Evolutionary conservation across 2,888 invertebrate genomes (phyloP).

Genomic region (Euphydryas editha): DNA sequence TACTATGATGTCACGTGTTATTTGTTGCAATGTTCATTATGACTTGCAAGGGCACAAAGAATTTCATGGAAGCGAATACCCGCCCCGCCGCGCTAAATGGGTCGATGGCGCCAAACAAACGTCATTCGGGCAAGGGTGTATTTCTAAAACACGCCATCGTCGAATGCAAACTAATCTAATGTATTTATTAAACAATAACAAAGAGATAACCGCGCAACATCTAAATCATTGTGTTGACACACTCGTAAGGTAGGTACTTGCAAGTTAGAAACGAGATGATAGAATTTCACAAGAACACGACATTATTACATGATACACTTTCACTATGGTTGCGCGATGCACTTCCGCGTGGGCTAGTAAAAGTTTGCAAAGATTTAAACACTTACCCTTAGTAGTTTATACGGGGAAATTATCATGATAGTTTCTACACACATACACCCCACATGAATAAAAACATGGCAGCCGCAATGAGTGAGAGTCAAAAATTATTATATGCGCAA

Average conservation of each 20-base stretch:
- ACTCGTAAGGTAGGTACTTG: constrained; percentile 48
- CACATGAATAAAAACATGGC: constrained; percentile 92
- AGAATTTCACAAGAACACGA: constrained; percentile 81
- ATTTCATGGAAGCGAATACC: constrained; percentile 66
- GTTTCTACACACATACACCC: constrained; percentile 83
- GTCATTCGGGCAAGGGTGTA: constrained; percentile 65
- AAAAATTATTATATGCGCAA: constrained; percentile 80
- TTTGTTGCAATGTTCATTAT: constrained; percentile 64
- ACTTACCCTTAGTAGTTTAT: constrained; percentile 76
- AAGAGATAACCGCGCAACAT: constrained; percentile 29
- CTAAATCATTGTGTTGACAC: constrained; percentile 56
- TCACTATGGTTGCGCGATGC: constrained; percentile 71
- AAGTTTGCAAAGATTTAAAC: constrained; percentile 52
- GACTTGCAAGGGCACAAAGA: constrained; percentile 64
- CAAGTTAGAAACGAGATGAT: constrained; percentile 62
- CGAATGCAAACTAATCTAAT: constrained; percentile 4
- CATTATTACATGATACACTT: constrained; percentile 83
- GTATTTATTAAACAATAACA: constrained; percentile 43
- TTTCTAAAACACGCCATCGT: constrained; percentile 45
- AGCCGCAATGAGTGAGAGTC: constrained; percentile 79
- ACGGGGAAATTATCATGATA: constrained; percentile 78
- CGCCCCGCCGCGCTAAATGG: constrained; percentile 75
- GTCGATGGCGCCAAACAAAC: constrained; percentile 82
- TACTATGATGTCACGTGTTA: constrained; percentile 56
- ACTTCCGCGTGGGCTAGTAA: constrained; percentile 65